phyloP scores from a whole-genome alignment of 1,140 invertebrate species.

The Drosophila orena region DNA sequence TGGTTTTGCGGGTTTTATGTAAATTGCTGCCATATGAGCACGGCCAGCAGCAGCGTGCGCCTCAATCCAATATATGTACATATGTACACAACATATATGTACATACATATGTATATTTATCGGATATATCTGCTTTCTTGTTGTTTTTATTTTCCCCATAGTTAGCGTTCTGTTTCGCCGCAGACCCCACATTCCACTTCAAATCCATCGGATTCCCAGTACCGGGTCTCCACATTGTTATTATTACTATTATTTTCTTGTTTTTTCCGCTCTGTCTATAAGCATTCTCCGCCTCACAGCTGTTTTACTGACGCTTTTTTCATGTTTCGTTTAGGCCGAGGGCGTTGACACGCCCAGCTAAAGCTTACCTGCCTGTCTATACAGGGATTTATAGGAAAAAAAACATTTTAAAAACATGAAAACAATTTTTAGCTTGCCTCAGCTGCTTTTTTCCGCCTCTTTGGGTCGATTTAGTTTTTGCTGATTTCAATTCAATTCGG shows the following conservation, averaged over 20 bases:
- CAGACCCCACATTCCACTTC: constrained; percentile 32
- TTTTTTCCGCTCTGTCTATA: constrained; percentile 13
- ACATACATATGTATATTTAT: constrained; percentile 48
- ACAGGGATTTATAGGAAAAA: constrained; percentile 36
- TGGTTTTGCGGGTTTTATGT: constrained; percentile 81
- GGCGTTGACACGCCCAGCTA: constrained; percentile 38
- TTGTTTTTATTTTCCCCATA: constrained; percentile 39
- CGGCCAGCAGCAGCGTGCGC: constrained; percentile 38
- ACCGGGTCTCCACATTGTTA: constrained; percentile 18
- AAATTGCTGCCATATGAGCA: constrained; percentile 74
- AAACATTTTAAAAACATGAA: constrained; percentile 11
- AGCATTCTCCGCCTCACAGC: constrained; percentile 23
- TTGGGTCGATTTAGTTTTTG: constrained; percentile 60
- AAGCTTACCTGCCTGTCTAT: constrained; percentile 57
- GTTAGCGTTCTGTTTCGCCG: constrained; percentile 29
- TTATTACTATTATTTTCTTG: constrained; percentile 1
- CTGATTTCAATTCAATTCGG: constrained; percentile 52
- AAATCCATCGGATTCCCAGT: constrained; percentile 21
- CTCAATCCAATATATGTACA: constrained; percentile 21
- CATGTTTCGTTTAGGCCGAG: constrained; percentile 6
- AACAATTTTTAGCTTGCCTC: constrained; percentile 48
- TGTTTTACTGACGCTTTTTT: constrained; percentile 31
- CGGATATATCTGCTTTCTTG: constrained; percentile 29
- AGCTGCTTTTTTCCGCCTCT: constrained; percentile 32
- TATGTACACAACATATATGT: too few relatives aligned